Percentiles rank a stretch among this genome's conserved stretches.
Conservation (phyloP, 2,113 vertebrate genomes). For the Emydura subglobosa region DNA sequence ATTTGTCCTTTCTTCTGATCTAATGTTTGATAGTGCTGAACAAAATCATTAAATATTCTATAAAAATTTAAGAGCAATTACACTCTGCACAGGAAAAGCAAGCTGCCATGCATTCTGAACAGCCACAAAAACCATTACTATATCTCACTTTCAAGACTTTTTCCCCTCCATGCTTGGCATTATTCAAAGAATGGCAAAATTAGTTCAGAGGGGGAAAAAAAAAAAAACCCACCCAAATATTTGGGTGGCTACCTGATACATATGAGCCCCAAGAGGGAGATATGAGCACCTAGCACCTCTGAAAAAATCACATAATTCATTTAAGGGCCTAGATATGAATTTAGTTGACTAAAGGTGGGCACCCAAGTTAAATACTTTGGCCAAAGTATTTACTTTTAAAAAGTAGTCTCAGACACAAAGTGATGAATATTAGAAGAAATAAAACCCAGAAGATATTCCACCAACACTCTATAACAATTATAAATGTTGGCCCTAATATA, state of each 20-base stretch:
- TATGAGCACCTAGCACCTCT: not conserved
- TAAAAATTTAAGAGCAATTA: conserved; percentile 21
- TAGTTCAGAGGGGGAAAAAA: not conserved
- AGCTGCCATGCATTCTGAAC: not conserved
- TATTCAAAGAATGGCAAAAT: not conserved
- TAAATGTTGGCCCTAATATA: accelerated
- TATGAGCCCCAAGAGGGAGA: not conserved
- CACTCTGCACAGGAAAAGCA: not conserved
- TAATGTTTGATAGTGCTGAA: not conserved
- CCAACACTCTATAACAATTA: not conserved
- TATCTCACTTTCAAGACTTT: not conserved
- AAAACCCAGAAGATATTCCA: not conserved
- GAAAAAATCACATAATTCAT: not conserved
- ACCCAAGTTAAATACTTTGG: not conserved
- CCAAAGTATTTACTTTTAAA: not conserved
- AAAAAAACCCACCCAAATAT: not conserved
- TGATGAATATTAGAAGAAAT: not conserved
- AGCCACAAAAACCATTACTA: not conserved
- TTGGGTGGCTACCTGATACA: not conserved
- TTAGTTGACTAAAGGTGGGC: not conserved
- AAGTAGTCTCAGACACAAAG: accelerated
- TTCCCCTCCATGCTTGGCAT: not conserved
- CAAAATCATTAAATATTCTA: conserved; percentile 26
- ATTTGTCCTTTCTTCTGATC: conserved; percentile 11
- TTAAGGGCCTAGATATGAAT: not conserved